Evolutionary conservation across 1,140 invertebrate genomes (phyloP).

Genomic region (Cyclargus thomasi): DNA sequence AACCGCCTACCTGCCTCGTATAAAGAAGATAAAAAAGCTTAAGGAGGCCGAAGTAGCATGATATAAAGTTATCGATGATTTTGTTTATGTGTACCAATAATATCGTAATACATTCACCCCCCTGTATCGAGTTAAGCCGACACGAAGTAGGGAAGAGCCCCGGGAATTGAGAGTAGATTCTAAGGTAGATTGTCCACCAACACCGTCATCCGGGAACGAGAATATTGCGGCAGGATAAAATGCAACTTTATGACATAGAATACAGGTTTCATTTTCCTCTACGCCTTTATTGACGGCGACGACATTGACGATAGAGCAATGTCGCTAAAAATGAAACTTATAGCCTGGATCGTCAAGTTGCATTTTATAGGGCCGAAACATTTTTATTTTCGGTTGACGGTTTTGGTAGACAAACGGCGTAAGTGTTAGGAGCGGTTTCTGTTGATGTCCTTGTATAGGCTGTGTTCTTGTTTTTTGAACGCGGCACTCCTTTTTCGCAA

Average conservation of each 20-base stretch:
- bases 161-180: conserved; percentile 44
- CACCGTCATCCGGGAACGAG: no score
- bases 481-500: neutral
- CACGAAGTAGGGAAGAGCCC: conserved; percentile 36
- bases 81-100: conserved; percentile 23
- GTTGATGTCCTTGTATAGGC: conserved; percentile 32
- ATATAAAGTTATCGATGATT: conserved; percentile 17
- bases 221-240: no score
- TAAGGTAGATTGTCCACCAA: no score
- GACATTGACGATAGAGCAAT: no score
- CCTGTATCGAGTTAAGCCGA: conserved; percentile 39
- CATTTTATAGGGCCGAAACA: no score
- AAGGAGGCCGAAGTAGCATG: neutral
- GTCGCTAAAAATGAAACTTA: no score
- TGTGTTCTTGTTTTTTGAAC: conserved; percentile 32
- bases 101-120: conserved; percentile 18
- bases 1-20: neutral
- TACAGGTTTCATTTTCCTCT: no score
- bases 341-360: no score
- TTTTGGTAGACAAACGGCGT: no score
- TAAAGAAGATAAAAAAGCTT: conserved; percentile 18
- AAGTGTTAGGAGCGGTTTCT: conserved; percentile 50
- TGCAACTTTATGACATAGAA: no score
- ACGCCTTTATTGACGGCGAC: no score
- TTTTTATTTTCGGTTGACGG: no score